Evolutionary conservation across 2,113 vertebrate genomes (phyloP), one percentile per base, ranked within the genome.

Genomic region (Haplochromis burtoni): DNA sequence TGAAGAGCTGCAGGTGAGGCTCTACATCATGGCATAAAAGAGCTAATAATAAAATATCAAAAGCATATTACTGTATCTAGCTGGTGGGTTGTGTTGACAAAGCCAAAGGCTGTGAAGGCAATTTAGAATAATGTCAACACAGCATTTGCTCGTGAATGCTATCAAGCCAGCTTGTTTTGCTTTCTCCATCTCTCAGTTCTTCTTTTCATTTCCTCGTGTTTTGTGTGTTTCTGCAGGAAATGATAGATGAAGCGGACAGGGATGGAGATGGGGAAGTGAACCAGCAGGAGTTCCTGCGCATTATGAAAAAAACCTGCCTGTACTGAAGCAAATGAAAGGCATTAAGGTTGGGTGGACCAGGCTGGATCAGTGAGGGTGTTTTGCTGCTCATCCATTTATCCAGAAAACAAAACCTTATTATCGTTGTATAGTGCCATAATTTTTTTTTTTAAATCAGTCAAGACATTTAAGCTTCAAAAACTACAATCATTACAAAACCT

Each of bases 231-330:
- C 54, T 33, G 29, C 91, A 99, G 98, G 98, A 99, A 88, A 98
- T 99, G 98, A 99, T 99, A 1, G 97, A 98, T 1, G 97, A 98
- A 91, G 98, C 98, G 0, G 98, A 99, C 81, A 86, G 97, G 73
- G 98, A 99, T 21, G 98, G 98, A n/a, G 98, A 99, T 0, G 98
- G 98, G 29, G 97, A 99, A 80, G 98, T 98, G 88, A 98, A 96
- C 8, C 97, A 99, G 95, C 97, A 98, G 82, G 98, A 99, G 47
- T 99, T 99, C 92, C 95, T 99, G 90, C 94, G 97, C 66, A 98
- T 99, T 86, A 99, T 99, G 98, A 98, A 98, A 94, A 98, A 99
- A 93, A 98, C 97, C 26, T 97, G 97, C 93, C 96, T 99, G 16
- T 98, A 98, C 93, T 99, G 94, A 98, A 68, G 83, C 54, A 45